Base-by-base conservation (phyloP, 2,113 vertebrate genomes). In the Bucco capensis region DNA sequence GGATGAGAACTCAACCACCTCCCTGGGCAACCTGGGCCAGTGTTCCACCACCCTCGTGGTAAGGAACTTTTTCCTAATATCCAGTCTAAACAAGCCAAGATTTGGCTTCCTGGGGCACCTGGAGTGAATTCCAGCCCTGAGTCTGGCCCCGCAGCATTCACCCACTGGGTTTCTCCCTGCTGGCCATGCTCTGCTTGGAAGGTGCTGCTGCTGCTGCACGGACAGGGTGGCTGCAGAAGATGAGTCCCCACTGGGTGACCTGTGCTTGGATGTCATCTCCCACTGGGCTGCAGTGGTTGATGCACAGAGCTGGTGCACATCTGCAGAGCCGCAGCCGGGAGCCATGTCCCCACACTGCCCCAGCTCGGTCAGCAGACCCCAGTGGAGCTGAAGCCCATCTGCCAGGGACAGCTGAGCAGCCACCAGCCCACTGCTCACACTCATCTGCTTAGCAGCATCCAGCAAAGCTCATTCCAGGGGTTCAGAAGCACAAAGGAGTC, bases 121-220 rank as follows among this genome's bases (percentile, higher is more conserved):
- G 3, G 6, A 25, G 27, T 0, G 0, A 66, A 42, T 49, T 33
- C 30, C 11, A 40, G 3, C 31, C 2, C 0, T 28, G 44, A 27
- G 19, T n/a, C 27, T 71, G 71, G 37, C 23, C 54, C 49, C 5
- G 0, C 15, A 28, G 38, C 5, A 14, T 15, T 14, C 2, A 0
- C 61, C 58, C 3, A 0, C 13, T 7, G 40, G n/a, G 31, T 33
- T 67, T 66, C 31, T 69, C 53, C 35, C 21, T 0, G 0, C 28
- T 1, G 1, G 10, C 64, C 3, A 0, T 6, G n/a, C 37, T 50
- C 37, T 53, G 14, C 47, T 35, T 3, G 15, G 27, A 44, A 37
- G 22, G 14, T 21, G 42, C 49, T 60, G 47, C 21, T 21, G 38
- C 56, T 33, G 33, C 0, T n/a, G 3, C 31, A n/a, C 17, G 53